Percentiles rank a stretch among this genome's conserved stretches.
Evolutionary conservation across 2,888 invertebrate genomes (phyloP).

Genomic region (Zaprionus bogoriensis): DNA sequence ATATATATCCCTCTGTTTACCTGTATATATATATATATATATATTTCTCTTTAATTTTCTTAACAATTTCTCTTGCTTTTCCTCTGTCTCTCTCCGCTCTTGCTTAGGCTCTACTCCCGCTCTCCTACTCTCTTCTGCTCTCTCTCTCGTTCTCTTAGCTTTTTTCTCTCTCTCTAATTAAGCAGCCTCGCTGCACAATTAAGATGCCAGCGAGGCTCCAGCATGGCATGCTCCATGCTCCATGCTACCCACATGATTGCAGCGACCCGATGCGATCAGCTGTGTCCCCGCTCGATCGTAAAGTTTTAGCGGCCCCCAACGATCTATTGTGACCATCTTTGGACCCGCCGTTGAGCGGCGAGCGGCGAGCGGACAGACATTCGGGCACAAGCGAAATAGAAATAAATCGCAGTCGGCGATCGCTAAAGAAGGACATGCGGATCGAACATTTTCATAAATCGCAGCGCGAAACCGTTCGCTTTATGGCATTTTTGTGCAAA

Average conservation of each 20-base stretch:
- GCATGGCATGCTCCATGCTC: neutral
- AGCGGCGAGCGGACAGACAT: no score
- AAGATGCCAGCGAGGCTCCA: conserved; percentile 41
- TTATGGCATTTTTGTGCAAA: conserved; percentile 76
- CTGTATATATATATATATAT: no score
- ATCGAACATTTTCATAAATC: conserved; percentile 70
- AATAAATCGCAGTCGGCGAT: conserved; percentile 59
- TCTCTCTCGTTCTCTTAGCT: neutral
- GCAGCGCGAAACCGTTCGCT: conserved; percentile 39
- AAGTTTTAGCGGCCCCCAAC: conserved; percentile 56
- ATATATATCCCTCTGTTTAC: no score
- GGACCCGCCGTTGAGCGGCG: conserved; percentile 33
- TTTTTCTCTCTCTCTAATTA: conserved; percentile 29
- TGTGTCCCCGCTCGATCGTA: conserved; percentile 45
- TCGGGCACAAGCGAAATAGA: conserved; percentile 11
- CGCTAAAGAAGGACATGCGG: conserved; percentile 57
- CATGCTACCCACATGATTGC: conserved; percentile 41
- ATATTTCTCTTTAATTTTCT: no score
- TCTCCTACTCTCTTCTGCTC: neutral
- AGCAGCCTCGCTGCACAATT: conserved; percentile 41
- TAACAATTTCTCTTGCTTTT: no score
- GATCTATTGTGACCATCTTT: conserved; percentile 47
- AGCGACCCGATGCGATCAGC: conserved; percentile 43
- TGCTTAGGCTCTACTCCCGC: no score
- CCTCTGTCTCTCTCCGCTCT: no score